These are phyloP conservation scores for Epinephelus malabaricus DNA, from an alignment of 2,797 vertebrate species.

Conservation along the genomic window DNA sequence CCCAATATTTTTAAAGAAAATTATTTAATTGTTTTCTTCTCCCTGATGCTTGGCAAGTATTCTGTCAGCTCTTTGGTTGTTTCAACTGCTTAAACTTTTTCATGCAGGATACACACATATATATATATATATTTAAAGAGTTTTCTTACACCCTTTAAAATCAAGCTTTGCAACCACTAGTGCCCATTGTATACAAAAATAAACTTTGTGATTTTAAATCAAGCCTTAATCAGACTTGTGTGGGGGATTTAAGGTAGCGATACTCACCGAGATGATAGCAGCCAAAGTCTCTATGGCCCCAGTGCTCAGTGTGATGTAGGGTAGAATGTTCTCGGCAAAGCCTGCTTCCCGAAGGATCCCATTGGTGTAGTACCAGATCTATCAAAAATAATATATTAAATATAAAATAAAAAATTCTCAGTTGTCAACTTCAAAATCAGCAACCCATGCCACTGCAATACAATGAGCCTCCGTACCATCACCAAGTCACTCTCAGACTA, in stretches of 20 bases:
- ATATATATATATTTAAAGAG: too few relatives aligned
- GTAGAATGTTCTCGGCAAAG: constrained; percentile 84
- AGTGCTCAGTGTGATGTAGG: constrained; percentile 94
- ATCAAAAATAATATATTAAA: constrained; percentile 9
- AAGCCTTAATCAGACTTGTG: background rate
- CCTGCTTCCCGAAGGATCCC: constrained; percentile 91
- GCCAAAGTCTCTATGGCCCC: constrained; percentile 91
- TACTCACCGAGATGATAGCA: constrained; percentile 93
- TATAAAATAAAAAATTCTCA: background rate
- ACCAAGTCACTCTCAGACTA: constrained; percentile 1
- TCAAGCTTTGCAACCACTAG: too few relatives aligned
- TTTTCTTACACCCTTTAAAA: too few relatives aligned
- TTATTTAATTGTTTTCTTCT: too few relatives aligned
- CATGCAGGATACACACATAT: too few relatives aligned
- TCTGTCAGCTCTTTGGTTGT: too few relatives aligned
- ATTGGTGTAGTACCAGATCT: constrained; percentile 99
- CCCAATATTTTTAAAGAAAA: too few relatives aligned
- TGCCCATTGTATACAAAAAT: too few relatives aligned
- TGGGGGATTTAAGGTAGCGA: background rate
- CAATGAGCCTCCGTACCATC: constrained; percentile 2
- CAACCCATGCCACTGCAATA: background rate
- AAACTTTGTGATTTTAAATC: background rate
- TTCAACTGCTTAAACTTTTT: too few relatives aligned
- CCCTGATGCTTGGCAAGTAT: too few relatives aligned
- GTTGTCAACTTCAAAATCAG: constrained; percentile 9